Percentiles rank a stretch among this genome's conserved stretches.
These are phyloP conservation scores for Esox lucius DNA, from an alignment of 2,797 vertebrate species.

Conservation along the genomic window DNA sequence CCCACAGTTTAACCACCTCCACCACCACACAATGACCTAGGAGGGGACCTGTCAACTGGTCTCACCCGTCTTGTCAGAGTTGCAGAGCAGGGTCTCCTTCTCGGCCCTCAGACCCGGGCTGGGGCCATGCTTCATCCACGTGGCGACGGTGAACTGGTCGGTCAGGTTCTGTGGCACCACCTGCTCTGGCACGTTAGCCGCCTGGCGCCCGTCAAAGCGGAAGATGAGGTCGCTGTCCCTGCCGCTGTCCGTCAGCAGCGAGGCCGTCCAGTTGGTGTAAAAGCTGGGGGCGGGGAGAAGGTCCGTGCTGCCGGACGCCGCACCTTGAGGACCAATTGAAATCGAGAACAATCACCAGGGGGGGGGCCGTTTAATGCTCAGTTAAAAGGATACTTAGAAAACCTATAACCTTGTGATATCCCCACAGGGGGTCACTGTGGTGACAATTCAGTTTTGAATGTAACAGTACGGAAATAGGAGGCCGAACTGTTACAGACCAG, in stretches of 20 bases:
- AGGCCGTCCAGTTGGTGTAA: conserved; percentile 89
- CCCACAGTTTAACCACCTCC: not conserved
- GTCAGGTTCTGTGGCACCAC: conserved; percentile 94
- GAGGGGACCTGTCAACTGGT: not conserved
- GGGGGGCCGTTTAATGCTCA: conserved; percentile 49
- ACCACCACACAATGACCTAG: not conserved
- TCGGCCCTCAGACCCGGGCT: conserved; percentile 91
- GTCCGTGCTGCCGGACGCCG: conserved; percentile 92
- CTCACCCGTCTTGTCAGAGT: conserved; percentile 97
- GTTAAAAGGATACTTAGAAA: conserved; percentile 22
- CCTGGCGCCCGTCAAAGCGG: conserved; percentile 92
- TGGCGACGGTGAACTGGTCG: conserved; percentile 93
- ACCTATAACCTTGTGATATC: conserved; percentile 51
- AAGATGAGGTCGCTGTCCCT: conserved; percentile 86
- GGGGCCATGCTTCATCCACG: conserved; percentile 97
- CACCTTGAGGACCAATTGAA: conserved; percentile 72
- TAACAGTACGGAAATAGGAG: not conserved
- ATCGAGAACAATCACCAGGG: conserved; percentile 31
- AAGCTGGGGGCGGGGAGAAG: conserved; percentile 86
- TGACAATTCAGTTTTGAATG: not conserved
- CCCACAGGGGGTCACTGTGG: not conserved
- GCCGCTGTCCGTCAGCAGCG: conserved; percentile 87
- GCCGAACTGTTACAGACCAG: not conserved
- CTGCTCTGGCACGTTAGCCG: conserved; percentile 91
- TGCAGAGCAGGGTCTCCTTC: conserved; percentile 96